Percentiles rank a stretch among this genome's conserved stretches.
These are phyloP conservation scores for Peucedramus taeniatus DNA, from an alignment of 2,113 vertebrate species.

Conservation along the genomic window DNA sequence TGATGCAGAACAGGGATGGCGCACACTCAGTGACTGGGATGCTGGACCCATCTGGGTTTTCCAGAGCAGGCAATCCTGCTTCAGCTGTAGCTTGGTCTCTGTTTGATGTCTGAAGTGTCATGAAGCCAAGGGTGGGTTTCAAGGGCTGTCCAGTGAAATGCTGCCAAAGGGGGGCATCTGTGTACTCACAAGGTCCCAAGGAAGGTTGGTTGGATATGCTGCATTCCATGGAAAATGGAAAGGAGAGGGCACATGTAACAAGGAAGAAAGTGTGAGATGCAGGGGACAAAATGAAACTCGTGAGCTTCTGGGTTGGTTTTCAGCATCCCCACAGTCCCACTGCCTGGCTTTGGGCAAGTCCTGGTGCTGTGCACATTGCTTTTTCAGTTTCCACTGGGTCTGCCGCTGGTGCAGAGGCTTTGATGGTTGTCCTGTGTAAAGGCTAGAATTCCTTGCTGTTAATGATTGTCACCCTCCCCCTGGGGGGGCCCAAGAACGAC, in stretches of 20 bases:
- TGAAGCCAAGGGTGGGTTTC: neutral
- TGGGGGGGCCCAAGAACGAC: too few species aligned
- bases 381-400: neutral
- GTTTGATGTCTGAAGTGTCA: neutral
- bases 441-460: neutral
- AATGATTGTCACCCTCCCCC: too few species aligned
- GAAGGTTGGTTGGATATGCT: neutral
- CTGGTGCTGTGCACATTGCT: rapidly evolving
- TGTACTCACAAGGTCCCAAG: neutral
- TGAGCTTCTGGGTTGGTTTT: neutral
- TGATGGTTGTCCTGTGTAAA: neutral
- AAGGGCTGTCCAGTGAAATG: neutral
- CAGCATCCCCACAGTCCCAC: neutral
- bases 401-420: neutral
- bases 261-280: neutral
- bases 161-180: neutral
- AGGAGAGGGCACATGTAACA: neutral
- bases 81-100: neutral
- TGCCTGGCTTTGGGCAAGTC: neutral
- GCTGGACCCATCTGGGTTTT: neutral
- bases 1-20: neutral
- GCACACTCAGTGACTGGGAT: neutral
- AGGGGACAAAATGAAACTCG: rapidly evolving
- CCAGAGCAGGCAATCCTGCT: neutral
- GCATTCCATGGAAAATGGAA: neutral